These are phyloP conservation scores for Morinoia aosen DNA, from an alignment of 2,888 invertebrate genomes.

Conservation along the genomic window DNA sequence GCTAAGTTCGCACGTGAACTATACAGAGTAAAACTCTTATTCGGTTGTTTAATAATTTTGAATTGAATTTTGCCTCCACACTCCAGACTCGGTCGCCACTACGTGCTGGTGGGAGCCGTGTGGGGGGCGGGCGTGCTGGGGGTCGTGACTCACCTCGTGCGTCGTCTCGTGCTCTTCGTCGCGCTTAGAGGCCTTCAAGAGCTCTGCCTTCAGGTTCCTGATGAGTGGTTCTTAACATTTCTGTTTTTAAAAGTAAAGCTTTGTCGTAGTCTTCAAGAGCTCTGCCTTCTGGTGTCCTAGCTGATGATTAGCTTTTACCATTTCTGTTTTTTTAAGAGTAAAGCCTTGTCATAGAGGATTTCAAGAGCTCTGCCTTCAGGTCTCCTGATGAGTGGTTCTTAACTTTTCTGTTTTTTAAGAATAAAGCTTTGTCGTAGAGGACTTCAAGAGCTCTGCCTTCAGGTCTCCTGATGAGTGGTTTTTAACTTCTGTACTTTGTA, in stretches of 20 bases:
- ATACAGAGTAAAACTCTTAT: no score
- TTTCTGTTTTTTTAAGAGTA: no score
- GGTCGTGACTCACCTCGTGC: conserved; percentile 69
- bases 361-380: conserved; percentile 70
- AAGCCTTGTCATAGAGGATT: no score
- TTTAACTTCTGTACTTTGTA: no score
- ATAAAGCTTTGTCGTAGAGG: no score
- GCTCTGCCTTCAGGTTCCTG: conserved; percentile 72
- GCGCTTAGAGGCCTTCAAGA: conserved; percentile 72
- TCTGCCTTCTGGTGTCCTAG: neutral
- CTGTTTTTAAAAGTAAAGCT: no score
- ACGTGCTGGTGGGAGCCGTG: conserved; percentile 72
- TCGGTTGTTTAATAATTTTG: neutral
- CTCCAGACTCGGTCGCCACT: conserved; percentile 72
- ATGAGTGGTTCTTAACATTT: neutral
- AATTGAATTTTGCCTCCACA: neutral
- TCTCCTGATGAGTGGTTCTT: conserved; percentile 29
- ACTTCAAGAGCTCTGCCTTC: no score
- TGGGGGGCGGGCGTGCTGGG: conserved; percentile 72
- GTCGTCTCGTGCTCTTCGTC: conserved; percentile 71
- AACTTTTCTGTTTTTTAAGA: no score
- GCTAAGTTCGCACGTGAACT: no score
- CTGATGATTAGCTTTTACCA: no score
- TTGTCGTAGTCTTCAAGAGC: no score
- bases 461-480: no score